A percentile compares a stretch with the other conserved stretches of the same genome.
Conservation (phyloP, 2,888 invertebrate species). For the Thelaira solivaga region DNA sequence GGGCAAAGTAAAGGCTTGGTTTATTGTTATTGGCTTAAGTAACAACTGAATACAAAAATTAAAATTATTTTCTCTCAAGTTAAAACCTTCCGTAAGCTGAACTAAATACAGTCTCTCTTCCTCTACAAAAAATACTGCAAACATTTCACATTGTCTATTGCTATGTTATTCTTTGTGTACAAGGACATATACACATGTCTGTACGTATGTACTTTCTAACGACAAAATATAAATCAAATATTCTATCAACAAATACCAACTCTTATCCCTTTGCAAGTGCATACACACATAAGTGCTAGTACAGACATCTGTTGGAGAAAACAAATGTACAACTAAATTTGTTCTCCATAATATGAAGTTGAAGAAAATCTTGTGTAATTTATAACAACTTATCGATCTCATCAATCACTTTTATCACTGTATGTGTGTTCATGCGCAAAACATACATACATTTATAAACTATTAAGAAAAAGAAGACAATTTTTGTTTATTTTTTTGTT, state of each 20-base stretch:
- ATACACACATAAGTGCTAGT: not conserved
- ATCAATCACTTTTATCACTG: constrained; percentile 69
- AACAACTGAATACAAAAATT: too few relatives aligned
- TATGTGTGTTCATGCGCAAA: not conserved
- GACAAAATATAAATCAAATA: constrained; percentile 34
- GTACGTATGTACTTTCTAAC: constrained; percentile 12
- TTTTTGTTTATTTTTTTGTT: constrained; percentile 4
- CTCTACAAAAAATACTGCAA: not conserved
- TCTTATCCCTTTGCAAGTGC: not conserved
- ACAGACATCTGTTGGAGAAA: not conserved
- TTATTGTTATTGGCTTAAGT: too few relatives aligned
- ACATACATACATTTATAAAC: constrained; percentile 35
- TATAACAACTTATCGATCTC: constrained; percentile 74
- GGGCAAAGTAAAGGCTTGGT: too few relatives aligned
- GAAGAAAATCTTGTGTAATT: constrained; percentile 67
- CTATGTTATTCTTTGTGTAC: not conserved
- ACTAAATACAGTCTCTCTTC: not conserved
- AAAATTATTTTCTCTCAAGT: too few relatives aligned
- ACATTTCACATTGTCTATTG: constrained; percentile 5
- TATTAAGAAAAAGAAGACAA: constrained; percentile 19
- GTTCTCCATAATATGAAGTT: constrained; percentile 50
- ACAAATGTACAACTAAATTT: constrained; percentile 24
- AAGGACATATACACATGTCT: constrained; percentile 23
- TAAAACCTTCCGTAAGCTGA: not conserved
- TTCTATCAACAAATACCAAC: not conserved